Conservation (phyloP, 2,113 vertebrate genomes). For the Mionectes macconnelli region DNA sequence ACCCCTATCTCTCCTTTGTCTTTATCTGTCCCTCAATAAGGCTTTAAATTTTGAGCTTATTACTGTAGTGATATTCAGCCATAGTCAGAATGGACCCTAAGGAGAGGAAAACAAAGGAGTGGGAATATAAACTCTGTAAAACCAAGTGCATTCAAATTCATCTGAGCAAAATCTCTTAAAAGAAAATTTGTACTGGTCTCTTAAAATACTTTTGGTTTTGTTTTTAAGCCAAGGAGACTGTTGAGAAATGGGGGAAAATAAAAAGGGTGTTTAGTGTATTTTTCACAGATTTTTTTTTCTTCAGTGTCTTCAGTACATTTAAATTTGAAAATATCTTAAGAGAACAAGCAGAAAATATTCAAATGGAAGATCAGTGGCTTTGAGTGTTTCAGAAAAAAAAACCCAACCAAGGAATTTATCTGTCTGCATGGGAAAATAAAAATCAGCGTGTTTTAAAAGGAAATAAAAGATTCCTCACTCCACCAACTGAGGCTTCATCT, state of each 20-base stretch:
- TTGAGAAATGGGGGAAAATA: background rate
- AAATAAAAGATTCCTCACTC: background rate
- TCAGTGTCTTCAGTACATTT: background rate
- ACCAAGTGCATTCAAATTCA: background rate
- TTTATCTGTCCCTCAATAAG: background rate
- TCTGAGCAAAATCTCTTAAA: background rate
- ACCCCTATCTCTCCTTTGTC: background rate
- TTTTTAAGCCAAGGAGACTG: background rate
- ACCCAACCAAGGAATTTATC: background rate
- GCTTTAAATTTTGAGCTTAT: background rate
- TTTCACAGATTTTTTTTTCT: background rate
- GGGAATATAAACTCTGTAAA: background rate
- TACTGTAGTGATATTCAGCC: background rate
- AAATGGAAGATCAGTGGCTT: background rate
- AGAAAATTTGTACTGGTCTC: background rate
- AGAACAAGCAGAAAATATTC: background rate
- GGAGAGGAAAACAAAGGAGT: background rate
- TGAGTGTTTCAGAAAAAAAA: background rate
- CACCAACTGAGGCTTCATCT: background rate
- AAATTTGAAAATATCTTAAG: background rate
- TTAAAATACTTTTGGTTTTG: background rate
- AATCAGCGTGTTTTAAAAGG: background rate
- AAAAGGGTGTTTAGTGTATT: fast-evolving
- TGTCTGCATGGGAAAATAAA: background rate
- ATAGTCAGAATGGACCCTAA: background rate